phyloP scores from a whole-genome alignment of 2,888 invertebrate species.

The Folsomia manolachei region DNA sequence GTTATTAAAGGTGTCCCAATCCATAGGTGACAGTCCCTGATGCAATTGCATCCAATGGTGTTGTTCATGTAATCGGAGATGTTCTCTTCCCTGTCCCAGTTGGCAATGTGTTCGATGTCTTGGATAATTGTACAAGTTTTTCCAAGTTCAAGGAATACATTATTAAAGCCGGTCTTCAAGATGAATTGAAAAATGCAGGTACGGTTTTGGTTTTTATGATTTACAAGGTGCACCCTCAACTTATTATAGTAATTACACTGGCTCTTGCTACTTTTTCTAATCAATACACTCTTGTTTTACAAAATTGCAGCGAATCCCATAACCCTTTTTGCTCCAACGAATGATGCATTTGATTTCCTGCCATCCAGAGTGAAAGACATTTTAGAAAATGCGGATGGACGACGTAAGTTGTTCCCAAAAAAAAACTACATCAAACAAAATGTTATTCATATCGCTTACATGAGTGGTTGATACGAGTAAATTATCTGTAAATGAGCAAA shows the following conservation, averaged over 20 bases:
- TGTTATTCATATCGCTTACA: neutral
- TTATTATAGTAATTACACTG: neutral
- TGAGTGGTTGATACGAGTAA: neutral
- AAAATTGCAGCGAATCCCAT: slow-evolving; percentile 48
- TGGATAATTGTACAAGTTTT: slow-evolving; percentile 50
- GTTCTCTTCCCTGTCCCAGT: slow-evolving; percentile 51
- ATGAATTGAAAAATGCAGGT: slow-evolving; percentile 48
- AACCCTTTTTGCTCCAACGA: slow-evolving; percentile 50
- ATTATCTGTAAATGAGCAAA: neutral
- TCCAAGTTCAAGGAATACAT: slow-evolving; percentile 46
- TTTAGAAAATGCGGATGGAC: slow-evolving; percentile 40
- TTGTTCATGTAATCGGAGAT: slow-evolving; percentile 49
- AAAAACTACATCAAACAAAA: neutral
- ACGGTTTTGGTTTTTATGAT: slow-evolving; percentile 8
- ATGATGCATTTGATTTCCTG: slow-evolving; percentile 50
- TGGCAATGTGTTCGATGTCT: slow-evolving; percentile 48
- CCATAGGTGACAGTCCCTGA: slow-evolving; percentile 51
- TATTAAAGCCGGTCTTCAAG: slow-evolving; percentile 47
- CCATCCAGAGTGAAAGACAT: slow-evolving; percentile 42
- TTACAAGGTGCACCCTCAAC: neutral
- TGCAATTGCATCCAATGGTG: slow-evolving; percentile 51
- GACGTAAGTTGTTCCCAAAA: neutral
- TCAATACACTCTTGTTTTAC: too few species aligned
- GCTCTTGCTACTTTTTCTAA: too few species aligned
- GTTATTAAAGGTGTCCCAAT: too few species aligned